Evolutionary conservation across 2,888 invertebrate species (phyloP).

Genomic region (Parochlus steinenii): DNA sequence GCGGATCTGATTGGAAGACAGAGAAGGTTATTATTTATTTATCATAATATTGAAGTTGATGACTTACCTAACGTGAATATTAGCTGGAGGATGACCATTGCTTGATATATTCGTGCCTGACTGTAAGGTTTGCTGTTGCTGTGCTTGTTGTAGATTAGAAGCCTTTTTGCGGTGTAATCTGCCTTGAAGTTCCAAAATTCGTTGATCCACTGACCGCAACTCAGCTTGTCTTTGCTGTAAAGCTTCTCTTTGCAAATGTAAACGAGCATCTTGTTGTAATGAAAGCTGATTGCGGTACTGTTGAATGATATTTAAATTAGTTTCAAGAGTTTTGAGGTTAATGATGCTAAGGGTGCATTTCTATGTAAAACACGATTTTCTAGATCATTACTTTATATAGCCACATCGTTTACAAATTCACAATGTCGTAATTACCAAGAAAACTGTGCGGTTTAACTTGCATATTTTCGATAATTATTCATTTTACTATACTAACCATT

Average conservation of each 20-base stretch:
- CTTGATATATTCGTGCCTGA: conserved; percentile 13
- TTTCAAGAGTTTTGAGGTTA: background rate
- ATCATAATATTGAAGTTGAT: background rate
- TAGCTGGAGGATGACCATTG: conserved; percentile 6
- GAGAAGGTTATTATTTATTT: background rate
- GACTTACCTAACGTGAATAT: conserved; percentile 11
- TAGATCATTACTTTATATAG: no score
- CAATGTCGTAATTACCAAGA: no score
- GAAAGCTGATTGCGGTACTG: conserved; percentile 94
- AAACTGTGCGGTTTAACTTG: no score
- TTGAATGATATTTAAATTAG: conserved; percentile 20
- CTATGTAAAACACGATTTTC: no score
- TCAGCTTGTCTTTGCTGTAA: conserved; percentile 80
- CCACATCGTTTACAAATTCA: no score
- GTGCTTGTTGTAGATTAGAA: conserved; percentile 55
- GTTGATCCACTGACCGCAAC: conserved; percentile 78
- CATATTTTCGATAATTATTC: background rate
- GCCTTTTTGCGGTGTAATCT: conserved; percentile 76
- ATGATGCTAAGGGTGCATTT: no score
- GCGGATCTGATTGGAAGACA: conserved; percentile 14
- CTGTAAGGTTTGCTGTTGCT: conserved; percentile 20
- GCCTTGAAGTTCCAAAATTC: conserved; percentile 87
- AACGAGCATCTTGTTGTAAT: conserved; percentile 81
- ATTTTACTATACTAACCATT: conserved; percentile 47
- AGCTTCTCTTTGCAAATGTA: conserved; percentile 77